phyloP scores from a whole-genome alignment of 2,797 vertebrate genomes.

The Danio kyathit region DNA sequence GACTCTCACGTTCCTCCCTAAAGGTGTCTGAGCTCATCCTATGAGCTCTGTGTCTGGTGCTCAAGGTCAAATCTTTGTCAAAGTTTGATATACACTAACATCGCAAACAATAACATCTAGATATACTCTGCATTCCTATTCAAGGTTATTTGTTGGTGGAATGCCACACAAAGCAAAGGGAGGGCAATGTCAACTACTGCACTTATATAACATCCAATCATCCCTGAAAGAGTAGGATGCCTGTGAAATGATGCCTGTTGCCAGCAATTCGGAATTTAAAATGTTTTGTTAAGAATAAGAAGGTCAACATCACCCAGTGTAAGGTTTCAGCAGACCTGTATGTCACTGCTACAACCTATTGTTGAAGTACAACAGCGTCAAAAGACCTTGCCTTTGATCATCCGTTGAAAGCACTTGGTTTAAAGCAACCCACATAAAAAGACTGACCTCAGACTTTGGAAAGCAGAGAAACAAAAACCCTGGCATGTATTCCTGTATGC shows the following conservation, averaged over 20 bases:
- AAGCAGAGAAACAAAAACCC: slow-evolving; percentile 2
- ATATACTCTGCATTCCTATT: no score
- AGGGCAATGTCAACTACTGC: slow-evolving; percentile 23
- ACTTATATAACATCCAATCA: slow-evolving; percentile 51
- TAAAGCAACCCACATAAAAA: slow-evolving; percentile 59
- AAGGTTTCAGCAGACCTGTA: slow-evolving; percentile 50
- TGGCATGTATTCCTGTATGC: neutral
- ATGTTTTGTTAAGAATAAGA: neutral
- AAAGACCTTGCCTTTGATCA: slow-evolving; percentile 65
- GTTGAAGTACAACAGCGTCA: slow-evolving; percentile 63
- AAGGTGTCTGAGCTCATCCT: slow-evolving; percentile 23
- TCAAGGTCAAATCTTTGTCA: slow-evolving; percentile 12
- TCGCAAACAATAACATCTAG: no score
- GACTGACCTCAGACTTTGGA: slow-evolving; percentile 26
- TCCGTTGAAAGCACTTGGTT: slow-evolving; percentile 46
- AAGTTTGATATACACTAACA: no score
- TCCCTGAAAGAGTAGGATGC: no score
- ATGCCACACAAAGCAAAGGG: neutral
- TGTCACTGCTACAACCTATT: slow-evolving; percentile 59
- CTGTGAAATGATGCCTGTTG: neutral
- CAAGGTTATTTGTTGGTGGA: slow-evolving; percentile 35
- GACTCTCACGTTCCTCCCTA: slow-evolving; percentile 37
- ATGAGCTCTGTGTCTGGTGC: slow-evolving; percentile 1
- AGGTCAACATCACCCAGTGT: neutral
- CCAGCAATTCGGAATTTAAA: no score